phyloP scores from a whole-genome alignment of 2,888 invertebrate species.

The Melolontha melolontha region DNA sequence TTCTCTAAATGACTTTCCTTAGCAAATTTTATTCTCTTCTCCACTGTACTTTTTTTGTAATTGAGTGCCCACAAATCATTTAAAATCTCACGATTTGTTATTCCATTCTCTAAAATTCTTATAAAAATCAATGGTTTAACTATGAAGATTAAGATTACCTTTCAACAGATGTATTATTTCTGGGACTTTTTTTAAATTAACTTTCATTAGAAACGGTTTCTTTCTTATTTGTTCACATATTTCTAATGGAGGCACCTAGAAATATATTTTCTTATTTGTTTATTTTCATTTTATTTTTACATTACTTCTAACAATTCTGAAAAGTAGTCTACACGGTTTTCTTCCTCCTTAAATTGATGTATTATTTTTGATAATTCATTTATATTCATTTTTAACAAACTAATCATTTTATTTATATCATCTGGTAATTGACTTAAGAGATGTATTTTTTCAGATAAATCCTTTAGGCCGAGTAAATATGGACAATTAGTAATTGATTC shows the following conservation, averaged over 20 bases:
- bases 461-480: constrained; percentile 53
- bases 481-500: constrained; percentile 55
- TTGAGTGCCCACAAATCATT: constrained; percentile 65
- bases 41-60: constrained; percentile 59
- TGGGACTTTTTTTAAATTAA: constrained; percentile 42
- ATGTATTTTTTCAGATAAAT: constrained; percentile 52
- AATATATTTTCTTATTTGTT: constrained; percentile 35
- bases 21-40: constrained; percentile 58
- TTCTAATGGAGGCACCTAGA: constrained; percentile 53
- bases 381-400: constrained; percentile 52
- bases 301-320: constrained; percentile 53
- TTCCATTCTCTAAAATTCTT: constrained; percentile 30
- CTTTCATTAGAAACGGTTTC: constrained; percentile 48
- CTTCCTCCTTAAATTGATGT: constrained; percentile 43
- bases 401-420: constrained; percentile 54
- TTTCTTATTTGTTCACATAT: constrained; percentile 50
- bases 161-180: constrained; percentile 41
- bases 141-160: constrained; percentile 42
- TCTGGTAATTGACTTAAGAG: constrained; percentile 52
- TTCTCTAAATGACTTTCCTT: constrained; percentile 58
- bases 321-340: constrained; percentile 49
- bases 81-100: constrained; percentile 56
- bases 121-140: background rate
- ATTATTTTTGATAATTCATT: constrained; percentile 48
- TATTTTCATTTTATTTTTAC: background rate